Evolutionary conservation across 2,797 vertebrate genomes (phyloP), one percentile per base, ranked within the genome.

Genomic region (Mormyrus proboscirostris): DNA sequence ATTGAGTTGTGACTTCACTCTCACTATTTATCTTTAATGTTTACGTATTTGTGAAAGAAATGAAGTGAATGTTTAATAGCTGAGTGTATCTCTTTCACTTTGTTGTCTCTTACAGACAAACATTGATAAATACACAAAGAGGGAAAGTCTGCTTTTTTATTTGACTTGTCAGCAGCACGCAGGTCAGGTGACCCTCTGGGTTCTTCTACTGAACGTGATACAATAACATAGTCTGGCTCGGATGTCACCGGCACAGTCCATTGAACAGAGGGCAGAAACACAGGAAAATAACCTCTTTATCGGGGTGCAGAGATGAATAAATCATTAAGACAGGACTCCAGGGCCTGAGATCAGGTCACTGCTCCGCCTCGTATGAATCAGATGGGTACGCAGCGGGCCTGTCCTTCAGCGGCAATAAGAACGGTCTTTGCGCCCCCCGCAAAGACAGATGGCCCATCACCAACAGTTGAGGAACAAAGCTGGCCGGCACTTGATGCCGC

Each of bases 401-500:
- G 94, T 93, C 91, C 92, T 93, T 92, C 91, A 86, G 93, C 86
- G 92, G 94, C 93, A 94, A 92, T 89, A 92, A 93, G 94, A 92
- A 93, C 92, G 90, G 87, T 92, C 92, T 92, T 93, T 90, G 53
- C 92, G 94, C 51, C 88, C 92, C 93, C 91, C 91, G 93, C 94
- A 94, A 90, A 91, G 95, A 96, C 93, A 94, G 95, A 94, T 92
- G 92, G 91, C 93, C 95, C 95, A 94, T 96, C 95, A 95, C 92
- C 93, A 88, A 90, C 94, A 92, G 93, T 91, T 91, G 91, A 12
- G 91, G 92, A 93, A 95, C 94, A 94, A 94, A 94, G 93, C 94
- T 89, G 88, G 90, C 92, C 57, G 55, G 91, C 91, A 92, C 91
- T 90, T 33, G 87, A 59, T 89, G 91, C 51, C 91, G 92, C 83